Evolutionary conservation across 2,797 vertebrate species (phyloP), one percentile per base, ranked within the genome.

Genomic region (Nyctibius grandis): DNA sequence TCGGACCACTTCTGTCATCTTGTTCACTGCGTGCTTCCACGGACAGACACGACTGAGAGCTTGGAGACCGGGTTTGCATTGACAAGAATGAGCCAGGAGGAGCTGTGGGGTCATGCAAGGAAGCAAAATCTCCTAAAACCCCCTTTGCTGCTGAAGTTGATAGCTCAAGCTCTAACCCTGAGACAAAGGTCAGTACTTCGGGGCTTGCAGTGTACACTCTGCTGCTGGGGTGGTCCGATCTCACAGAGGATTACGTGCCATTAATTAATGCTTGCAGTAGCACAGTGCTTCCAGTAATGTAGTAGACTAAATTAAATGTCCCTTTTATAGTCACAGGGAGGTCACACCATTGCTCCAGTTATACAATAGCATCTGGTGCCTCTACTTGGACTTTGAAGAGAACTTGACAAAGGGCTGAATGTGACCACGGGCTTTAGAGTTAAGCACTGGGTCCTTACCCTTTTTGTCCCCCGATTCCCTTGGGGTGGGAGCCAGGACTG

Each of bases 11-110:
- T 45, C 67, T 59, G 29, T 67, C 23, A 12, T 8, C 33, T 57
- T 5, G 1, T 47, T 75, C 7, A 0, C 21, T 10, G 23, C 2
- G 0, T 18, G 44, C 9, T 88, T 72, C n/a, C 29, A 1, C 3
- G 7, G 36, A 13, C 9, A 9, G 33, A 31, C 4, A 9, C 0
- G 1, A 18, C 67, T 31, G 26, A 50, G 34, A 85, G 44, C 33
- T 67, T 54, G 63, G 42, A 65, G 42, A 10, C 3, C 4, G 3
- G 31, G 50, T 80, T 68, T 79, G 56, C 12, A 2, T 61, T 42
- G 54, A 9, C 22, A 61, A 12, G 73, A 56, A 64, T 15, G 53
- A 86, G 73, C 28, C 0, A 1, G 67, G 60, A 64, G 54, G 20
- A 78, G 14, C 15, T 78, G 29, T 1, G 19, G 15, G 23, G 11